These are phyloP conservation scores for Lucilia sericata DNA, from an alignment of 1,140 invertebrate species.

Conservation along the genomic window DNA sequence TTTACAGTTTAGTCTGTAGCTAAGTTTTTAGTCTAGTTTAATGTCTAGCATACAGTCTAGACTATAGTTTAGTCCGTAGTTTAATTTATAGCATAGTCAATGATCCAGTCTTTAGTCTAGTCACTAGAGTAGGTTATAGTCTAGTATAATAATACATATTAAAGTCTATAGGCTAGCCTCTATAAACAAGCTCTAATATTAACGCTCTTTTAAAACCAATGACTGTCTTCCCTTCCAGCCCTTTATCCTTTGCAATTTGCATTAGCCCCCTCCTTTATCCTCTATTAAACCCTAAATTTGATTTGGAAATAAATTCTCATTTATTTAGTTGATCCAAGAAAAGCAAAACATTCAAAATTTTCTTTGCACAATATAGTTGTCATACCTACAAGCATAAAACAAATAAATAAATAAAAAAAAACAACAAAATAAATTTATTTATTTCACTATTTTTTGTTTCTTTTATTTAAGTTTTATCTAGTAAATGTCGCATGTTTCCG, in stretches of 20 bases:
- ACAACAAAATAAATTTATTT: slow-evolving; percentile 7
- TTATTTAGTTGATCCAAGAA: neutral
- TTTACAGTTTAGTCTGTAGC: no score
- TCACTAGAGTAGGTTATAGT: no score
- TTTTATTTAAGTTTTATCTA: slow-evolving; percentile 31
- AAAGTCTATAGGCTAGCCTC: no score
- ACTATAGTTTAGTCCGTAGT: no score
- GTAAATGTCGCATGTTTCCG: slow-evolving; percentile 50
- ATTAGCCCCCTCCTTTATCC: neutral
- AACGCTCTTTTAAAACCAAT: neutral
- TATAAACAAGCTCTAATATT: neutral
- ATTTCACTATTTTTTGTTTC: neutral
- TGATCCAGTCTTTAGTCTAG: no score
- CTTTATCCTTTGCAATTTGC: neutral
- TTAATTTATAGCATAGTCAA: no score
- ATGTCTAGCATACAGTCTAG: no score
- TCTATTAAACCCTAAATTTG: neutral
- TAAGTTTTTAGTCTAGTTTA: no score
- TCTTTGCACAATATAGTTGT: slow-evolving; percentile 29
- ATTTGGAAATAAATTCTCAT: neutral
- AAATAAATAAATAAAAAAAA: neutral
- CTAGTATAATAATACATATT: no score
- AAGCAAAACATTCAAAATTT: neutral
- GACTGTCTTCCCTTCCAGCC: neutral
- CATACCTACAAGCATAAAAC: slow-evolving; percentile 15